Evolutionary conservation across 1,140 invertebrate species (phyloP).

Genomic region (Drosophila kanapiae): DNA sequence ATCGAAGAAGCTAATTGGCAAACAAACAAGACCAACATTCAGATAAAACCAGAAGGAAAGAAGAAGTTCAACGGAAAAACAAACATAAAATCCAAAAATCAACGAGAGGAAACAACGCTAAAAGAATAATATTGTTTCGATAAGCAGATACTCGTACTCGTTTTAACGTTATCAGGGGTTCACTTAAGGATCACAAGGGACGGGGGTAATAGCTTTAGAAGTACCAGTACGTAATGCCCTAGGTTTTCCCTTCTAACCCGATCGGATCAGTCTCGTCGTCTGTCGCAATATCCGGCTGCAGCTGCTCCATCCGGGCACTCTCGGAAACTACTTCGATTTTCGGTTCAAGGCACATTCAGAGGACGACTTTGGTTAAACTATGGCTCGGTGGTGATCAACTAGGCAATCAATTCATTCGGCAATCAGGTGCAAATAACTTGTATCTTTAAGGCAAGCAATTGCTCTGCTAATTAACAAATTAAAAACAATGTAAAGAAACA

Average conservation of each 20-base stretch:
- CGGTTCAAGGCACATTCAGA: slow-evolving; percentile 42
- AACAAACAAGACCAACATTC: slow-evolving; percentile 75
- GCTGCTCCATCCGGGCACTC: slow-evolving; percentile 21
- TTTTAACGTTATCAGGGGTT: slow-evolving; percentile 20
- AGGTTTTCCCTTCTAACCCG: slow-evolving; percentile 7
- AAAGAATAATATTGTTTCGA: slow-evolving; percentile 46
- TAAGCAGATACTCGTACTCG: slow-evolving; percentile 54
- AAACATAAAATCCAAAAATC: slow-evolving; percentile 35
- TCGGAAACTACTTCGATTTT: slow-evolving; percentile 19
- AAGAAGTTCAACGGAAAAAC: slow-evolving; percentile 32
- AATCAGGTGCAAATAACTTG: slow-evolving; percentile 73
- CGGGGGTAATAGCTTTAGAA: slow-evolving; percentile 6
- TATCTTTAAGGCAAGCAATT: slow-evolving; percentile 66
- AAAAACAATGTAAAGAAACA: slow-evolving; percentile 2
- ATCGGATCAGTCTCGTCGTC: slow-evolving; percentile 7
- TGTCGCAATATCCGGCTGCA: slow-evolving; percentile 10
- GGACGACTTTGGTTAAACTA: slow-evolving; percentile 37
- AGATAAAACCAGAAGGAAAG: slow-evolving; percentile 58
- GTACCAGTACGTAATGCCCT: slow-evolving; percentile 29
- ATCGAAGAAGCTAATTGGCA: slow-evolving; percentile 68
- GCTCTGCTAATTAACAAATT: slow-evolving; percentile 20
- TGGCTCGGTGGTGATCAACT: slow-evolving; percentile 62
- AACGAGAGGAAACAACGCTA: slow-evolving; percentile 44
- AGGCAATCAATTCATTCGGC: slow-evolving; percentile 73
- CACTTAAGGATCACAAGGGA: slow-evolving; percentile 1